Evolutionary conservation across 2,113 vertebrate genomes (phyloP).

Genomic region (Halichoerus grypus): DNA sequence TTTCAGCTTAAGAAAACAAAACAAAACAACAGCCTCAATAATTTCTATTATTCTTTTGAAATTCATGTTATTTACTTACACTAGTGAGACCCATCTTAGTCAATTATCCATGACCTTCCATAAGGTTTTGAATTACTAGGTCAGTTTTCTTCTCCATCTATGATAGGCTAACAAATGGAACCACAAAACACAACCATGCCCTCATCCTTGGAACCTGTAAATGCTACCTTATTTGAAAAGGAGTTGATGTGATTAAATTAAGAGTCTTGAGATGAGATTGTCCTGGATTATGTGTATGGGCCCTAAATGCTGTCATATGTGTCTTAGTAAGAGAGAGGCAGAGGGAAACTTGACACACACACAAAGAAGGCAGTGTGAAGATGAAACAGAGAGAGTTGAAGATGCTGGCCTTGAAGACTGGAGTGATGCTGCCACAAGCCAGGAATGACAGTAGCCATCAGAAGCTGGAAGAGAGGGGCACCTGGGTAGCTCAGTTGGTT

Average conservation of each 20-base stretch:
- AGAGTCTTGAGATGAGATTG: neutral
- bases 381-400: neutral
- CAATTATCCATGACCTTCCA: neutral
- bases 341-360: neutral
- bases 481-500: neutral
- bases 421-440: neutral
- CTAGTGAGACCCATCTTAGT: neutral
- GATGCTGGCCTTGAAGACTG: neutral
- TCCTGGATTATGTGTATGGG: neutral
- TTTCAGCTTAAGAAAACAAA: neutral
- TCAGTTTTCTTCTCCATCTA: conserved; percentile 14
- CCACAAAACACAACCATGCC: neutral
- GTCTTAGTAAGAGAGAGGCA: neutral
- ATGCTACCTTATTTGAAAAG: neutral
- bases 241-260: neutral
- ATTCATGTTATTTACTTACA: neutral
- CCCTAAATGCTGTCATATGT: neutral
- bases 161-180: neutral
- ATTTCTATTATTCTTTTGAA: conserved; percentile 30
- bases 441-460: neutral
- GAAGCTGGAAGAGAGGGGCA: neutral
- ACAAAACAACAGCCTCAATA: neutral
- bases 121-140: neutral
- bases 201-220: neutral
- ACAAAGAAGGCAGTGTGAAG: neutral